Evolutionary conservation across 1,140 invertebrate genomes (phyloP), one percentile per base, ranked within the genome.

Genomic region (Popillia japonica): DNA sequence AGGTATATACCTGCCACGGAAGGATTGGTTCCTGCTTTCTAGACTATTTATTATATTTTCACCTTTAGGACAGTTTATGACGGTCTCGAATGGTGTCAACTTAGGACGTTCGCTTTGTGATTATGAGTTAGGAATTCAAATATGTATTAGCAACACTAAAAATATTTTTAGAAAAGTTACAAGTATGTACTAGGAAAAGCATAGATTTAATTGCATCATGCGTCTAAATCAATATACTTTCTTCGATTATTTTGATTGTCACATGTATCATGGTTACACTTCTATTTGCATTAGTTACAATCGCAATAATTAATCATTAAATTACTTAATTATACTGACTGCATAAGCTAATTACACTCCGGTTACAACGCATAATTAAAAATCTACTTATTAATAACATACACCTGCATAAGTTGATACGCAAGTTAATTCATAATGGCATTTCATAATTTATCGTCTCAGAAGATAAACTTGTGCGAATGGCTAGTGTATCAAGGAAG

Each of bases 401-500:
- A 68, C 20, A 22, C 10, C 10, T 22, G 22, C 20, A 64, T 68
- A 68, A 68, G 61, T 34, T 27, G 61, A 9, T 68, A 68, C 61
- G 61, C 27, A 68, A 11, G 14, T 55, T 55, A n/a, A 55, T 55
- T 68, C 27, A 68, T 68, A 68, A 68, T 68, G 61, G 27, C 61
- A 22, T 68, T 68, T 68, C 22, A 9, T 68, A 68, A 68, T 68
- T 68, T 68, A 68, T 68, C 61, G 61, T 68, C 61, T 68, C 22
- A 9, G 9, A 68, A 68, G 61, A 68, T 68, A 68, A 68, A 68
- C 61, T 34, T 68, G 27, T 23, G 61, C 22, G 61, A 68, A 68
- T 68, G 61, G 61, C 61, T 68, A 34, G 61, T 34, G 61, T 68
- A 68, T 68, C 61, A 68, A 68, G 61, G 61, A 68, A 68, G 61